phyloP scores from a whole-genome alignment of 2,888 invertebrate genomes.

The Listrodromus nycthemerus region DNA sequence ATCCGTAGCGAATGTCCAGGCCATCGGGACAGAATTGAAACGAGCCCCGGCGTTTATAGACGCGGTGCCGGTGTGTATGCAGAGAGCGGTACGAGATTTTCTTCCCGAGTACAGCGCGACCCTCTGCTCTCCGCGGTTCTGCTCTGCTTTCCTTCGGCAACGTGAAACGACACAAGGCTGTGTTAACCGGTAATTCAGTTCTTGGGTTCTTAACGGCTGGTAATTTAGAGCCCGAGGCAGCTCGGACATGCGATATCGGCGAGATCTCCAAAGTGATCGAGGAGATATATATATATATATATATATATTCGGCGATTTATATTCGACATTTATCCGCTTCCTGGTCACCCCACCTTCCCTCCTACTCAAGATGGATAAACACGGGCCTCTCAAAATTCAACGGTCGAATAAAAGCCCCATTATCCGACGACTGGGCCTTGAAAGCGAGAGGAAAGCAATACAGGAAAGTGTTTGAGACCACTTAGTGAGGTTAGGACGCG shows the following conservation, averaged over 20 bases:
- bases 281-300: constrained; percentile 65
- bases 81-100: constrained; percentile 34
- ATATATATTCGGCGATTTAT: constrained; percentile 72
- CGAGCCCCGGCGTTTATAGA: background rate
- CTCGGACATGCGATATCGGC: constrained; percentile 68
- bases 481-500: constrained; percentile 8
- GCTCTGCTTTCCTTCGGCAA: constrained; percentile 61
- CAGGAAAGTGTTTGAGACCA: too few relatives aligned
- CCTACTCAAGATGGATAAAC: constrained; percentile 9
- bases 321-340: constrained; percentile 64
- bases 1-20: constrained; percentile 54
- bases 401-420: background rate
- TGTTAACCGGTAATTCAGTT: constrained; percentile 78
- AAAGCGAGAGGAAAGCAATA: too few relatives aligned
- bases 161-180: constrained; percentile 74
- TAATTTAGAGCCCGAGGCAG: constrained; percentile 73
- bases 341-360: constrained; percentile 42
- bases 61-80: constrained; percentile 10
- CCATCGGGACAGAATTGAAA: constrained; percentile 32
- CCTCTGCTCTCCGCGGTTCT: constrained; percentile 10
- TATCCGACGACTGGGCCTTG: constrained; percentile 35
- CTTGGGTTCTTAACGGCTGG: constrained; percentile 72
- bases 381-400: constrained; percentile 35
- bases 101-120: constrained; percentile 16
- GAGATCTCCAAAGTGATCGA: constrained; percentile 62